Percentiles rank a stretch among this genome's conserved stretches.
phyloP scores from a whole-genome alignment of 2,113 vertebrate species.

The Bubalus kerabau region DNA sequence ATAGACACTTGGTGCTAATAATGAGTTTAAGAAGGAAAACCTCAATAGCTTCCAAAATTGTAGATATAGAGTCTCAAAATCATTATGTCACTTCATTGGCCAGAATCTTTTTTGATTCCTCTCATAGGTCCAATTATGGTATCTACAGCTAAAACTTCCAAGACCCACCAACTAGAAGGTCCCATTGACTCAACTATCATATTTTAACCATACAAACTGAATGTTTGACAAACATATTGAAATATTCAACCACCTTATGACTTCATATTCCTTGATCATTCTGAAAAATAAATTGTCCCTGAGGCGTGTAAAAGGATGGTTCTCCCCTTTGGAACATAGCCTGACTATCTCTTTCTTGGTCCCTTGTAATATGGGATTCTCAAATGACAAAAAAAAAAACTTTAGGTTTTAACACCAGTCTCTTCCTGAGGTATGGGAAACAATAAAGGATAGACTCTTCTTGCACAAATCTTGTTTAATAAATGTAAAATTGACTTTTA shows the following conservation, averaged over 20 bases:
- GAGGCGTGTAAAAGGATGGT: background rate
- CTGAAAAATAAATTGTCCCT: background rate
- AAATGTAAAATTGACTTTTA: conserved; percentile 18
- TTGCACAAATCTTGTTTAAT: background rate
- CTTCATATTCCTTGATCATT: background rate
- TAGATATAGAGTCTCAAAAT: background rate
- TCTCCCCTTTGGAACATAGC: background rate
- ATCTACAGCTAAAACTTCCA: background rate
- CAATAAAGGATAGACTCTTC: background rate
- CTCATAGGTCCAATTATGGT: background rate
- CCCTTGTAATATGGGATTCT: background rate
- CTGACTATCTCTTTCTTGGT: background rate
- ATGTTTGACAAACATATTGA: background rate
- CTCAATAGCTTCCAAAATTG: background rate
- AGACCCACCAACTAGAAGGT: background rate
- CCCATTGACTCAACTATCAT: background rate
- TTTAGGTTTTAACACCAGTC: background rate
- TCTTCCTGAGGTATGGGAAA: background rate
- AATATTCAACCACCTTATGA: background rate
- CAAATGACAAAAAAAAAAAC: background rate
- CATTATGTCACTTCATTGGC: background rate
- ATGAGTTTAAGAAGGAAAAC: background rate
- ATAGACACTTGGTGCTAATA: background rate
- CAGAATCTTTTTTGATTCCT: background rate
- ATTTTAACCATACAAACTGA: background rate